Conservation (phyloP, 2,113 vertebrate genomes). For the Psettodes erumei region DNA sequence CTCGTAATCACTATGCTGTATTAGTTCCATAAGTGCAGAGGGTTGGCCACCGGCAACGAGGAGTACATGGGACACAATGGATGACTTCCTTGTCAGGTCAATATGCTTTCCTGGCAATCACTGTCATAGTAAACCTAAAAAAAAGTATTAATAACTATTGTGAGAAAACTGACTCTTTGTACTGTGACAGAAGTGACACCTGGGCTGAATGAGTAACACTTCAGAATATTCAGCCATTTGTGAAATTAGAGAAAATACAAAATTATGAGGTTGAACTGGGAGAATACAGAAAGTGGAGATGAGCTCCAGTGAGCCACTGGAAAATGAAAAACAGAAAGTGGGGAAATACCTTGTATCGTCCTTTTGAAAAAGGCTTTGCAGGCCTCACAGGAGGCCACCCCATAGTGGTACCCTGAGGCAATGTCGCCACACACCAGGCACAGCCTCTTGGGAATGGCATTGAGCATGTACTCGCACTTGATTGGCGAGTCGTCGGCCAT, state of each 20-base stretch:
- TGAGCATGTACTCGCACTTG: slow-evolving; percentile 98
- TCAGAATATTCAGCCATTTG: neutral
- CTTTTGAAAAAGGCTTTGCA: slow-evolving; percentile 99
- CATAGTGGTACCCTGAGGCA: slow-evolving; percentile 98
- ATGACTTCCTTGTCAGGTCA: slow-evolving; percentile 25
- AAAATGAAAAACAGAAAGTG: slow-evolving; percentile 18
- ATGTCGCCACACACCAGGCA: slow-evolving; percentile 98
- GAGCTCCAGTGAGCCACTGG: slow-evolving; percentile 28
- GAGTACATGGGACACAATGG: neutral
- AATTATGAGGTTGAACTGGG: slow-evolving; percentile 5
- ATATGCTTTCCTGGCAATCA: slow-evolving; percentile 1
- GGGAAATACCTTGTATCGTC: slow-evolving; percentile 96
- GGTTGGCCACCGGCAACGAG: slow-evolving; percentile 14
- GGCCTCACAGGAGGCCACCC: slow-evolving; percentile 98
- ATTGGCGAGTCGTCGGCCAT: slow-evolving; percentile 92
- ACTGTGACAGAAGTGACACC: neutral
- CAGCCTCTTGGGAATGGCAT: slow-evolving; percentile 94
- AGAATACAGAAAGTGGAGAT: neutral
- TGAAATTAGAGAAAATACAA: slow-evolving; percentile 12
- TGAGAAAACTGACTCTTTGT: neutral
- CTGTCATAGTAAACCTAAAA: neutral
- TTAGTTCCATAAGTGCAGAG: slow-evolving; percentile 40
- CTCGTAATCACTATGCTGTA: slow-evolving; percentile 45
- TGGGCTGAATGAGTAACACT: neutral
- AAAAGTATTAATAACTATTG: neutral